Evolutionary conservation across 2,888 invertebrate species (phyloP).

Genomic region (Aporophyla nigra): DNA sequence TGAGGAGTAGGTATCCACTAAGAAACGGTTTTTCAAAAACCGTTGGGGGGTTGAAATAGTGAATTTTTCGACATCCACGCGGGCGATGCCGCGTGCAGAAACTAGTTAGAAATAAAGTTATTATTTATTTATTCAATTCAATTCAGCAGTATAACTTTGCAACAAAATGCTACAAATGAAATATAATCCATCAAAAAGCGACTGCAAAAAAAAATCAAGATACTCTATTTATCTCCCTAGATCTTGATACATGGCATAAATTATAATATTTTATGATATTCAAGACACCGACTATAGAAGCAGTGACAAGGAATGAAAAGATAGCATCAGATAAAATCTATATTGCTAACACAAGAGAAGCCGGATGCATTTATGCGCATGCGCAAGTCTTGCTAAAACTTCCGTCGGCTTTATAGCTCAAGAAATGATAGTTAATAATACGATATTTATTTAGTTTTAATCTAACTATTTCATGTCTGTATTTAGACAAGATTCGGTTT

Average conservation of each 20-base stretch:
- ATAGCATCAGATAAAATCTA: conserved; percentile 51
- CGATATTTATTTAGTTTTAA: background rate
- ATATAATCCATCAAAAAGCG: too few relatives aligned
- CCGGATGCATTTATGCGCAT: conserved; percentile 52
- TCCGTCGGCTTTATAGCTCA: conserved; percentile 31
- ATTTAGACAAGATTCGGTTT: background rate
- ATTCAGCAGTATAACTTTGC: background rate
- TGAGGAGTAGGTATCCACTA: too few relatives aligned
- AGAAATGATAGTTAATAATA: conserved; percentile 22
- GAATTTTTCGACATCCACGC: too few relatives aligned
- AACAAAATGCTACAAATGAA: too few relatives aligned
- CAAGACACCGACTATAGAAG: conserved; percentile 8
- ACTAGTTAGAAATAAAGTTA: too few relatives aligned
- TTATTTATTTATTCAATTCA: background rate
- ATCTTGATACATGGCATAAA: conserved; percentile 24
- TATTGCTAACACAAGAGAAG: conserved; percentile 43
- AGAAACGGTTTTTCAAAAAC: too few relatives aligned
- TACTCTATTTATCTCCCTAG: background rate
- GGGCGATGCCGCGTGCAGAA: too few relatives aligned
- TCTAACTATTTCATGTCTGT: background rate
- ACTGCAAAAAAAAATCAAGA: background rate
- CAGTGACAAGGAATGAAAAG: conserved; percentile 29
- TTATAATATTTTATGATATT: conserved; percentile 26
- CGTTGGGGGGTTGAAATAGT: too few relatives aligned
- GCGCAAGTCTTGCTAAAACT: conserved; percentile 43